Percentiles rank a stretch among this genome's conserved stretches.
Evolutionary conservation across 2,113 vertebrate species (phyloP).

Genomic region (Limnothrissa miodon): DNA sequence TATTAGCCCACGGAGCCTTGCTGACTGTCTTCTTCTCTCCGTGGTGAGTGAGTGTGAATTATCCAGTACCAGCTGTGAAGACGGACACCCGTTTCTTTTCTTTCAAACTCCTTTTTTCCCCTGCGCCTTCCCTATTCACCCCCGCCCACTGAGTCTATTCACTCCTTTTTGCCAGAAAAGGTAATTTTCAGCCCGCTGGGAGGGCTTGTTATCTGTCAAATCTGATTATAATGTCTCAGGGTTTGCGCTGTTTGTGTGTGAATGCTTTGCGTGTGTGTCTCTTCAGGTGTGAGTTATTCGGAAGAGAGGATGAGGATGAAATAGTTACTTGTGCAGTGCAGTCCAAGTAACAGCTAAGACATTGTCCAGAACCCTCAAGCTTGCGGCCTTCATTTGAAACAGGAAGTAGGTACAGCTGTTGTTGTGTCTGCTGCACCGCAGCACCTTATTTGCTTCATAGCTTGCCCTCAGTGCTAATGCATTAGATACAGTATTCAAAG

Average conservation of each 20-base stretch:
- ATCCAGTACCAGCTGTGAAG: conserved; percentile 11
- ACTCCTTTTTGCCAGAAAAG: not conserved
- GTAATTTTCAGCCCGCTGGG: not conserved
- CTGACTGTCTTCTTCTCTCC: not conserved
- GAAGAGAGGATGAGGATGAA: not conserved
- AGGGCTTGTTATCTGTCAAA: not conserved
- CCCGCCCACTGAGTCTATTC: not conserved
- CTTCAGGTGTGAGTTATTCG: not conserved
- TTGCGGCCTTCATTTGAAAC: no score
- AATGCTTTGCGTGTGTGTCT: conserved; percentile 15
- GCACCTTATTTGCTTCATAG: no score
- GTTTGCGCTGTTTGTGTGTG: conserved; percentile 27
- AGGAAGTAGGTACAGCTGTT: no score
- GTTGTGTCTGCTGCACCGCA: no score
- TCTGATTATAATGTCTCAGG: conserved; percentile 31
- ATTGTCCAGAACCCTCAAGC: no score
- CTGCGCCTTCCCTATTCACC: not conserved
- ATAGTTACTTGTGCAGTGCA: not conserved
- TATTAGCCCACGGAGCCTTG: not conserved
- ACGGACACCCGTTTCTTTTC: not conserved
- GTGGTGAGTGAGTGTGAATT: not conserved
- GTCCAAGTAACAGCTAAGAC: no score
- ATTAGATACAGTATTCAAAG: not conserved
- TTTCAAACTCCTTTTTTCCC: not conserved
- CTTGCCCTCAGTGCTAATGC: not conserved